Conservation (phyloP, 2,888 invertebrate genomes). For the Flabesymbios commensalis region DNA sequence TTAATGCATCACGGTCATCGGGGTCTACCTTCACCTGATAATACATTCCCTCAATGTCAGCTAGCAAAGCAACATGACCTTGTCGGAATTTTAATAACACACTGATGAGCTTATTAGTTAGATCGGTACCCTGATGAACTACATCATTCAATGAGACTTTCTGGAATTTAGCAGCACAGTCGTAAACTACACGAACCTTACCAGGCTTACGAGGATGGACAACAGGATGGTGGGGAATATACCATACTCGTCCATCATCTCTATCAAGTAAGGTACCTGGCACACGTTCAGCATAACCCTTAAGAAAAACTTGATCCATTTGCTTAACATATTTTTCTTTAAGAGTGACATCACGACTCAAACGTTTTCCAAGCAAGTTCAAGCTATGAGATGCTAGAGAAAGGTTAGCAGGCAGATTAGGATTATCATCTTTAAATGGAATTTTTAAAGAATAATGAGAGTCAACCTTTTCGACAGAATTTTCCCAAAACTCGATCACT, state of each 20-base stretch:
- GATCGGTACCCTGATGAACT: conserved; percentile 23
- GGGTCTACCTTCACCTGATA: conserved; percentile 19
- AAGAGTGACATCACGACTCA: conserved; percentile 3
- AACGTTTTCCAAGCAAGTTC: neutral
- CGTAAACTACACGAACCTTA: conserved; percentile 27
- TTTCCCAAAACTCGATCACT: conserved; percentile 5
- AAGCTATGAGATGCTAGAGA: neutral
- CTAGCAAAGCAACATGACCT: conserved; percentile 18
- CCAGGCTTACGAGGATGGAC: conserved; percentile 12
- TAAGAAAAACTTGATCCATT: conserved; percentile 5
- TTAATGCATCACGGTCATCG: conserved; percentile 20
- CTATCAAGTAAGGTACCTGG: neutral
- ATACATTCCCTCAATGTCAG: conserved; percentile 28
- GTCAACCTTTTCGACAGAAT: neutral
- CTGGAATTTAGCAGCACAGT: conserved; percentile 23
- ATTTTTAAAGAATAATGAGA: conserved; percentile 15
- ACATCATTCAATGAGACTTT: conserved; percentile 21
- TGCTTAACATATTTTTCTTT: neutral
- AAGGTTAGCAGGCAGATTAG: conserved; percentile 2
- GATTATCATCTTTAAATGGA: conserved; percentile 10
- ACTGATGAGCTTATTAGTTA: conserved; percentile 22
- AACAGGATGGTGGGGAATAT: conserved; percentile 24
- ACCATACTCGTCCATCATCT: conserved; percentile 8
- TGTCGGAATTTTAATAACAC: conserved; percentile 26
- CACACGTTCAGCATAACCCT: conserved; percentile 1